These are phyloP conservation scores for Coendou prehensilis DNA, from an alignment of 2,797 vertebrate genomes.

Conservation along the genomic window DNA sequence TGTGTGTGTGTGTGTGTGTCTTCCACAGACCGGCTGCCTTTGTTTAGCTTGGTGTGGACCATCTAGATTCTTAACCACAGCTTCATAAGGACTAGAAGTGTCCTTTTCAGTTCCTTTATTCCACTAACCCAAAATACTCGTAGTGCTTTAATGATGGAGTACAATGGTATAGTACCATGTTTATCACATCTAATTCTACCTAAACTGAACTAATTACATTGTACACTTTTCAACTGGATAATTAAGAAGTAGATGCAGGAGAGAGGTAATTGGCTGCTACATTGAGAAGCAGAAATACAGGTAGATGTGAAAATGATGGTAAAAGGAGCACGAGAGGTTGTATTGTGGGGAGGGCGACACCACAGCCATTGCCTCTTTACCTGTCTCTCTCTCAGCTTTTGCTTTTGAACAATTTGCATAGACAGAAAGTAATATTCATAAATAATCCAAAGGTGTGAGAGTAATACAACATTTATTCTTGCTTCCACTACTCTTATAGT, in stretches of 20 bases:
- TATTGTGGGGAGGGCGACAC: background rate
- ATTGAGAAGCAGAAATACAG: background rate
- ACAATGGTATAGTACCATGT: background rate
- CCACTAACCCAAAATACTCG: background rate
- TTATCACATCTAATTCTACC: background rate
- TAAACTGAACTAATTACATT: background rate
- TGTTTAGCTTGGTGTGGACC: background rate
- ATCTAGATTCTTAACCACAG: background rate
- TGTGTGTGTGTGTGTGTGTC: background rate
- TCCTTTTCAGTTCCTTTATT: background rate
- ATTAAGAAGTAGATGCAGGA: background rate
- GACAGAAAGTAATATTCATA: conserved; percentile 7
- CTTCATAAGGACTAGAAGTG: background rate
- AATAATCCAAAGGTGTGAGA: background rate
- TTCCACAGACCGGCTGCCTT: background rate
- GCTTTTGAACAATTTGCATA: background rate
- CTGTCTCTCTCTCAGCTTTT: background rate
- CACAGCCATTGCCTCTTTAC: background rate
- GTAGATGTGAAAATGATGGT: background rate
- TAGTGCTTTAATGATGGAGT: background rate
- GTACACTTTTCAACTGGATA: background rate
- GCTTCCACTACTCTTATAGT: background rate
- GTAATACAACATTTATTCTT: background rate
- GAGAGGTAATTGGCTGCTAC: background rate
- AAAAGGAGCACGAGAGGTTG: background rate